phyloP scores from a whole-genome alignment of 2,113 vertebrate species.

The Pterocles burchelli region DNA sequence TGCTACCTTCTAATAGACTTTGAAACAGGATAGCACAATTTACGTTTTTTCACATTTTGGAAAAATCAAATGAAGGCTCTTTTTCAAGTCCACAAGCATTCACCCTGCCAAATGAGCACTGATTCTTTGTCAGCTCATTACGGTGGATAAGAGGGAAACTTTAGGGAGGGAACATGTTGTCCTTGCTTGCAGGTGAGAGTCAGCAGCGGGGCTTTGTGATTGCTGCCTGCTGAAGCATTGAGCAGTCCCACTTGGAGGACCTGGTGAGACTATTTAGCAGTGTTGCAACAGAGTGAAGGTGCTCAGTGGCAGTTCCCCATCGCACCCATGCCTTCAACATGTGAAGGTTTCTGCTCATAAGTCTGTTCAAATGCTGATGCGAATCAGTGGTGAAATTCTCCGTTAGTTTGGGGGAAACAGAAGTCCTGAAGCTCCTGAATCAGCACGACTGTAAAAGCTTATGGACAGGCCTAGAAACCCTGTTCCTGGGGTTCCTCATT shows the following conservation, averaged over 20 bases:
- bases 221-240: not conserved
- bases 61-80: constrained; percentile 21
- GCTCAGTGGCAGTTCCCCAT: not conserved
- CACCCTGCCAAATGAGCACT: not conserved
- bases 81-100: not conserved
- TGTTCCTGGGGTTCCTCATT: not conserved
- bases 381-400: not conserved
- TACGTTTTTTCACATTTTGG: not conserved
- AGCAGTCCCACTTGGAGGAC: not conserved
- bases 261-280: not conserved
- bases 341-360: not conserved
- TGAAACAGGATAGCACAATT: constrained; percentile 23
- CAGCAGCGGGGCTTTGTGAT: not conserved
- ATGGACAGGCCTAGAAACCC: not conserved
- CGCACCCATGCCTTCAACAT: fast-evolving
- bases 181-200: not conserved
- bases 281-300: not conserved
- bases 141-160: fast-evolving
- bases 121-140: not conserved
- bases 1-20: constrained; percentile 60
- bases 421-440: not conserved
- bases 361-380: not conserved
- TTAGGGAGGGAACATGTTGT: not conserved
- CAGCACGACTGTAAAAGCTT: not conserved
- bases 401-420: not conserved